Evolutionary conservation across 2,888 invertebrate genomes (phyloP), one percentile per base, ranked within the genome.

Genomic region (Phyllotreta cruciferae): DNA sequence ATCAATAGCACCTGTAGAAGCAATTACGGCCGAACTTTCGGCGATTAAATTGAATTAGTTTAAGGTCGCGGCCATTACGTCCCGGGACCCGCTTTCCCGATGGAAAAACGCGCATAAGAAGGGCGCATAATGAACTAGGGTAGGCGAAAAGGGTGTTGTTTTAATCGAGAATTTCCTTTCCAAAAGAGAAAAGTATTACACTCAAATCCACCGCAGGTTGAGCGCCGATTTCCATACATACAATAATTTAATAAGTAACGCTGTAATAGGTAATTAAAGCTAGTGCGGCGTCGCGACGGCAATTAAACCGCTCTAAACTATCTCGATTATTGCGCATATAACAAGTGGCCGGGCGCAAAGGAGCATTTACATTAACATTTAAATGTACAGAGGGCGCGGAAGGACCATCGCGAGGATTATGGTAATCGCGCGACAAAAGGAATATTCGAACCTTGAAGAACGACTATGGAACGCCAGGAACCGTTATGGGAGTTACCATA

Each of bases 1-100:
- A 77, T 78, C 77, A 77, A 77, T 77, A 77, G 75, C 77, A 77
- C 77, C 78, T 78, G 78, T 77, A 77, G 77, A 76, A 73, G 75
- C 75, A 76, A 77, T 77, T 77, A 77, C 74, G 75, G 75, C 74
- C 24, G 77, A 77, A 76, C 74, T 76, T 75, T 66, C 64, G 68
- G 55, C 35, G 56, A 56, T 56, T 42, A 55, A 58, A 61, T 55
- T 55, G 38, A 55, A 55, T 61, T 34, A 42, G n/a, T 50, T 39
- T 41, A 52, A 52, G 52, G 52, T 38, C 52, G 38, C 8, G 50
- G 57, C 34, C 35, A 39, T 13, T 24, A 24, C n/a, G n/a, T n/a
- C n/a, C n/a, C n/a, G n/a, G n/a, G n/a, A n/a, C 24, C 4, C 24
- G 24, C 1, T 4, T 24, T 24, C 24, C 24, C 24, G 24, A 24